Evolutionary conservation across 2,888 invertebrate genomes (phyloP), one percentile per base, ranked within the genome.

Genomic region (Acronicta aceris): DNA sequence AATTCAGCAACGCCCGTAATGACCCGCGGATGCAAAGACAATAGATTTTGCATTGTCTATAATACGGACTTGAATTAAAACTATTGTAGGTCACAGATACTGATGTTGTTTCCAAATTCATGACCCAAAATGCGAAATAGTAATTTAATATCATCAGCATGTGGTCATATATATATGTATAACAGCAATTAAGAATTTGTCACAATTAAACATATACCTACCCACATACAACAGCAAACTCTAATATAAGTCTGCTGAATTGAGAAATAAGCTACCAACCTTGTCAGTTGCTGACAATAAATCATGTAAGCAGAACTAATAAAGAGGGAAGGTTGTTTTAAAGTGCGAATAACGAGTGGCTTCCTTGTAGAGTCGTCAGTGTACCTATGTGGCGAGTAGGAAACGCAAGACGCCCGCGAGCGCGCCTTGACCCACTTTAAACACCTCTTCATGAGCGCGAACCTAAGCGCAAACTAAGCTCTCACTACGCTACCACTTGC

Each of bases 351-450:
- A 91, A 92, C 86, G 83, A 90, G 88, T 81, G 84, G 82, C 90
- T 91, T 93, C 92, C 92, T 92, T 82, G 82, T 88, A 81, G 74
- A 76, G 71, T 81, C 79, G 81, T 74, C 74, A 70, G 75, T 71
- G 72, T 78, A 69, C 79, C n/a, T n/a, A n/a, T n/a, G 78, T 68
- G 66, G 78, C 78, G 77, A 86, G 89, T 89, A 94, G 93, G 92
- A 93, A 93, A 90, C 90, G 85, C 76, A 76, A 81, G 71, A 82
- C 84, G 87, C 82, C 86, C 79, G 85, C 87, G 80, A 83, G 73
- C 78, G 82, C 79, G 90, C 94, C 94, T 94, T 94, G 94, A 93
- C 94, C 93, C 85, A 93, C 87, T 91, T 92, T 57, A 60, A 43
- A 68, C 64, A 72, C 74, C 67, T 79, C 77, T 78, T 78, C 81